These are phyloP conservation scores for Orius laevigatus DNA, from an alignment of 1,140 invertebrate species.

Conservation along the genomic window DNA sequence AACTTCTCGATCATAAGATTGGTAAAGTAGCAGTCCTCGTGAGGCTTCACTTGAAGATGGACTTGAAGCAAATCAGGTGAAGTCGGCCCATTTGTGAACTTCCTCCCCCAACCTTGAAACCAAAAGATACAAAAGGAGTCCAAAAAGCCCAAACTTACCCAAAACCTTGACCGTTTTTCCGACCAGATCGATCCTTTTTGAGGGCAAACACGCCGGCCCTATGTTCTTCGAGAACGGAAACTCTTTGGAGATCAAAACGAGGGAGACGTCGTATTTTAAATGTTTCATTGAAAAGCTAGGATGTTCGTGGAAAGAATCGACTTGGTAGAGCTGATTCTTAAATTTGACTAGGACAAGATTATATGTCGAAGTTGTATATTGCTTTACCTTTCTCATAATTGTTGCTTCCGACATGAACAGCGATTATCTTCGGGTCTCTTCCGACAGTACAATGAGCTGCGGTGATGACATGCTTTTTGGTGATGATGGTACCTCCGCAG, in stretches of 20 bases:
- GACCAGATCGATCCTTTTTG: neutral
- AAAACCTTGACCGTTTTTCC: neutral
- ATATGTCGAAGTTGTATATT: neutral
- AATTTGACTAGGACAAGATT: neutral
- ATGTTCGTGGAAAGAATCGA: neutral
- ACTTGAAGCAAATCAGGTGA: too few species aligned
- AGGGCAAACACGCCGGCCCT: neutral
- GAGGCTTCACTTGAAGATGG: too few species aligned
- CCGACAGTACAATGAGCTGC: neutral
- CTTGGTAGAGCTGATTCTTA: neutral
- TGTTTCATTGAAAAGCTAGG: neutral
- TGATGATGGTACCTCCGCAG: slow-evolving; percentile 4
- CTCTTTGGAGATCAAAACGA: neutral
- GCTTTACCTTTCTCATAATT: neutral
- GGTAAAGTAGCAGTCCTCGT: too few species aligned
- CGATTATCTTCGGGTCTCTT: neutral
- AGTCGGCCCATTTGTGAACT: too few species aligned
- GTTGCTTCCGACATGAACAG: neutral
- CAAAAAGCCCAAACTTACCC: too few species aligned
- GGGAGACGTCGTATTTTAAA: neutral
- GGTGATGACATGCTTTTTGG: slow-evolving; percentile 1
- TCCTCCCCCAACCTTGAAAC: too few species aligned
- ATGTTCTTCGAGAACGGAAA: neutral
- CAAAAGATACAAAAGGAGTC: neutral
- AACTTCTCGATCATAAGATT: too few species aligned